Evolutionary conservation across 1,140 invertebrate species (phyloP).

Genomic region (Heliconius congener): DNA sequence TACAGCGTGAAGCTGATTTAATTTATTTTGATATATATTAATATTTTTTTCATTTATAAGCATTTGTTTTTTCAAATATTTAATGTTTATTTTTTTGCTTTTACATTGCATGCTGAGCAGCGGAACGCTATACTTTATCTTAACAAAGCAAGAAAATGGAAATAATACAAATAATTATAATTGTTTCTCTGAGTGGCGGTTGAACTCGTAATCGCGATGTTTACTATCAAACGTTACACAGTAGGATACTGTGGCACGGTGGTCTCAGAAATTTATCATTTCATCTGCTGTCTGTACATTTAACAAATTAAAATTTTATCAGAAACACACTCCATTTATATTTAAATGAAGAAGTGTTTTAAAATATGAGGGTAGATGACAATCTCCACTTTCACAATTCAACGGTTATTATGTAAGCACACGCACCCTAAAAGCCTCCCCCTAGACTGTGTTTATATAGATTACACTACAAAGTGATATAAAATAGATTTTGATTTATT

Average conservation of each 20-base stretch:
- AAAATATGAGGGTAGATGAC: conserved; percentile 6
- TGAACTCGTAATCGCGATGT: too few relatives aligned
- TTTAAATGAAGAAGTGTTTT: background rate
- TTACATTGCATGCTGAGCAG: too few relatives aligned
- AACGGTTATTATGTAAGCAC: background rate
- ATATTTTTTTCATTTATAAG: too few relatives aligned
- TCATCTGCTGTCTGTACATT: background rate
- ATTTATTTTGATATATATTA: too few relatives aligned
- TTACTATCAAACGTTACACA: too few relatives aligned
- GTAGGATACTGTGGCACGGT: background rate
- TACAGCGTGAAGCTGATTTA: too few relatives aligned
- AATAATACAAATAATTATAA: too few relatives aligned
- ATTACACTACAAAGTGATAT: background rate
- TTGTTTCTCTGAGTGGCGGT: too few relatives aligned
- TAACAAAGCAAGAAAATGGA: too few relatives aligned
- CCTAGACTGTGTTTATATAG: background rate
- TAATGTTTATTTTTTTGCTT: too few relatives aligned
- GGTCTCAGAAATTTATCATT: background rate
- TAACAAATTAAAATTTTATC: conserved; percentile 1
- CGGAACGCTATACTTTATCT: too few relatives aligned
- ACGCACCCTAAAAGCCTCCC: background rate
- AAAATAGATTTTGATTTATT: background rate
- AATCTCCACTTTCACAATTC: conserved; percentile 4
- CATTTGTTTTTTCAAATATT: too few relatives aligned
- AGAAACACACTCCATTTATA: background rate